Base-by-base conservation (phyloP, 2,888 invertebrate species). In the Blera fallax region DNA sequence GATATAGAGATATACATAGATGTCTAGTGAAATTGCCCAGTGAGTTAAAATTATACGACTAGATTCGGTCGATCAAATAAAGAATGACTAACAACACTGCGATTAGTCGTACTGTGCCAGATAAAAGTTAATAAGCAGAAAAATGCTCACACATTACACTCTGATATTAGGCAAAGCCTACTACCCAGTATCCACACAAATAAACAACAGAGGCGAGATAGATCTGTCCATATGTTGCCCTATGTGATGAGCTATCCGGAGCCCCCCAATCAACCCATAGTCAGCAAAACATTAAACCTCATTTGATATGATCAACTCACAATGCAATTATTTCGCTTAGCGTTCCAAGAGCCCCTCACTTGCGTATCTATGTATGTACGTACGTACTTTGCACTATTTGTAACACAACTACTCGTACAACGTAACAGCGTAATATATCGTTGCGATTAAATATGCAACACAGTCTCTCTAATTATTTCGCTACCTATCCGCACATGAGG, bases 381-480 rank as follows among this genome's bases (percentile, higher is more conserved):
- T 56, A 34, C 37, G 8, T 50, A 27, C 34, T 16, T 16, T 72
- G 73, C 18, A 52, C 62, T 40, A 72, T 72, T 72, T 60, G 37
- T 29, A 10, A 21, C 18, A 34, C 72, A 60, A 21, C 11, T 11
- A 40, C 67, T 16, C n/a, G n/a, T n/a, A n/a, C n/a, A n/a, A 52
- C 52, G 27, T 11, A 52, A 67, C 16, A 65, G 2, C 1, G 50
- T 50, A 16, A 21, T 21, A 16, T 48, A 34, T 32, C 45, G 14
- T n/a, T 21, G 40, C 27, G 18, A 43, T 60, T 73, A 50, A 37
- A 62, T 62, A 73, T 73, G 73, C 62, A 52, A 43, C 60, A 64
- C 62, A 27, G 52, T 37, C 24, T 52, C 18, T n/a, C 32, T 64
- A 50, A 52, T 74, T 64, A 74, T 74, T 73, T 52, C 52, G 21